Base-by-base conservation (phyloP, 1,140 invertebrate genomes). In the Euura lappo region DNA sequence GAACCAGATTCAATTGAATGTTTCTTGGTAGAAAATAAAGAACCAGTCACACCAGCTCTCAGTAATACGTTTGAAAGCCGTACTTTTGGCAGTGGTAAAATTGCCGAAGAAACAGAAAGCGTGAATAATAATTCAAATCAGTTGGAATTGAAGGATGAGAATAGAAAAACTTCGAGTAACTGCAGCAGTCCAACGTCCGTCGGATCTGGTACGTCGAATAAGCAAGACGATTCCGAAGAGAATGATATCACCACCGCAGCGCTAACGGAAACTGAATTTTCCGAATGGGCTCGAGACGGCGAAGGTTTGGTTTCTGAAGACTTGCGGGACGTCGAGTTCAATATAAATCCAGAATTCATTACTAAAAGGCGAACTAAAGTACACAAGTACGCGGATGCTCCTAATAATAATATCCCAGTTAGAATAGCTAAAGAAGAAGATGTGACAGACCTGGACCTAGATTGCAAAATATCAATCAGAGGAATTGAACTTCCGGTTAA, bases 211-310 rank as follows among this genome's bases (percentile, higher is more conserved):
- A 70, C 81, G 2, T 88, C 87, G 2, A 84, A 85, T 28, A 86
- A 86, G 67, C 81, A 85, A 11, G 87, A 89, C 43, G 86, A 87
- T 67, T 87, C 86, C 1, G 84, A 86, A 0, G 88, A 91, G 71
- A 89, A 89, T 43, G 93, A 93, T 44, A 88, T 91, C 2, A 91
- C 91, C 0, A 92, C 92, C 0, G 90, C 93, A 11, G 93, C 91
- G 1, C 85, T 94, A 8, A 95, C 94, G 0, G 95, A 96, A 84
- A 95, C 94, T 0, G 95, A 96, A 81, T 85, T 95, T 8, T 96
- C 94, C 0, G 95, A 96, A 83, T 96, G 94, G 94, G 94, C 93
- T 1, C 90, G 92, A 2, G 94, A 95, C 76, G 92, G 92, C 75
- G 92, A 91, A 28, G 86, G 79, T 5, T 79, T 87, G 3, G 93